Base-by-base conservation (phyloP, 2,888 invertebrate species). In the Creontiades dilutus region DNA sequence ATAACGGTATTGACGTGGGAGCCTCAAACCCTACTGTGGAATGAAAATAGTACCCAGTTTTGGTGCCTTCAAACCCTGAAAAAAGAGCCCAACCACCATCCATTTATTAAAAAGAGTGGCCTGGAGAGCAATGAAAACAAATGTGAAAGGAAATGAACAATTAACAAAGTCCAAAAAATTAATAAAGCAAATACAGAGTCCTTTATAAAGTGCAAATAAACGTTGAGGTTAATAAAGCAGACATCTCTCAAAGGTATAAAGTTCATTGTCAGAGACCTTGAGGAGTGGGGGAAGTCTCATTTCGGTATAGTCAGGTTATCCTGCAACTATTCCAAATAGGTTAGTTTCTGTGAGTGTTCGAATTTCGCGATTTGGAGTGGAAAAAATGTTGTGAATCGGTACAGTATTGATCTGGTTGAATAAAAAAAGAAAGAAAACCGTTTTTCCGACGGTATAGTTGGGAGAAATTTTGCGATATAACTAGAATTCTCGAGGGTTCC, bases 181-280 rank as follows among this genome's bases (percentile, higher is more conserved):
- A 88, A 88, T 88, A 88, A 88, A 88, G 88, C 76, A 61, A 52
- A 78, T 80, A n/a, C 37, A n/a, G 27, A 23, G 68, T 19, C 88
- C 88, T 88, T 88, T 88, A 88, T 88, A 88, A 88, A 78, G 88
- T 88, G 88, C 88, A 88, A 88, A 88, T 88, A 88, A 88, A 78
- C 88, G 88, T 47, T 52, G 23, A 78, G 88, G 88, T 88, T 88
- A 88, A 88, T 86, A 88, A 88, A 88, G 88, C 78, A 7, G 76
- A 88, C 68, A 88, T 47, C 88, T 85, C 85, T 81, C 82, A 86
- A 86, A 90, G 82, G 90, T 87, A 90, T 90, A 90, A 90, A 90
- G 90, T 91, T 91, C 90, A 91, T 91, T 90, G 91, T 91, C 86
- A 84, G 86, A 91, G 88, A 80, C 86, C 89, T 89, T 90, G 89